Percentiles rank a stretch among this genome's conserved stretches.
Conservation (phyloP, 1,140 invertebrate genomes). For the Hyposmocoma kahamanoa region DNA sequence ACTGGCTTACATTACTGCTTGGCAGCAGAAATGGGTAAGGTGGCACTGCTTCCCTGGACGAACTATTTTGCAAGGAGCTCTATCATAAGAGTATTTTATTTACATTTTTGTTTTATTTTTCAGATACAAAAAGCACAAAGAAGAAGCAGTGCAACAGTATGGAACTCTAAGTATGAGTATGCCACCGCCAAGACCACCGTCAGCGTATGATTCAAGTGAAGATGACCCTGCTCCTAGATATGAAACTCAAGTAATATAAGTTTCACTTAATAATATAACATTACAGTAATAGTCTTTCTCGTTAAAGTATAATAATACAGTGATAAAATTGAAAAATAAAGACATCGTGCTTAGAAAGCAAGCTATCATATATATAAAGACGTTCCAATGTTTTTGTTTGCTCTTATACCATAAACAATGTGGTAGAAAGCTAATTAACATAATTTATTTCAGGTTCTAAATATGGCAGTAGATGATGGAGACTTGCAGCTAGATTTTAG, state of each 20-base stretch:
- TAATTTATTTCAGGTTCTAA: slow-evolving; percentile 79
- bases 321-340: too few relatives aligned
- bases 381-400: neutral
- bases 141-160: slow-evolving; percentile 59
- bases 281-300: too few relatives aligned
- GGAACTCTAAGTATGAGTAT: slow-evolving; percentile 55
- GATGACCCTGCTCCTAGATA: slow-evolving; percentile 58
- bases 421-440: too few relatives aligned
- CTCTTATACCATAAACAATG: too few relatives aligned
- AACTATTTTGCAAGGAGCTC: too few relatives aligned
- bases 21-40: too few relatives aligned
- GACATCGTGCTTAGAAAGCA: too few relatives aligned
- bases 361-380: too few relatives aligned
- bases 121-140: slow-evolving; percentile 64
- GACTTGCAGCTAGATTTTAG: slow-evolving; percentile 91
- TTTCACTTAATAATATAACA: neutral
- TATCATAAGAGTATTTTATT: too few relatives aligned
- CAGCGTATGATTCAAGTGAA: slow-evolving; percentile 59
- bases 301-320: too few relatives aligned
- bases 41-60: too few relatives aligned
- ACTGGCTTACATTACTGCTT: too few relatives aligned
- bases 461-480: slow-evolving; percentile 92
- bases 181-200: slow-evolving; percentile 52
- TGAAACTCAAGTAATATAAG: slow-evolving; percentile 48
- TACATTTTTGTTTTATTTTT: slow-evolving; percentile 7